Evolutionary conservation across 2,888 invertebrate species (phyloP), one percentile per base, ranked within the genome.

Genomic region (Pristionchus fissidentatus): DNA sequence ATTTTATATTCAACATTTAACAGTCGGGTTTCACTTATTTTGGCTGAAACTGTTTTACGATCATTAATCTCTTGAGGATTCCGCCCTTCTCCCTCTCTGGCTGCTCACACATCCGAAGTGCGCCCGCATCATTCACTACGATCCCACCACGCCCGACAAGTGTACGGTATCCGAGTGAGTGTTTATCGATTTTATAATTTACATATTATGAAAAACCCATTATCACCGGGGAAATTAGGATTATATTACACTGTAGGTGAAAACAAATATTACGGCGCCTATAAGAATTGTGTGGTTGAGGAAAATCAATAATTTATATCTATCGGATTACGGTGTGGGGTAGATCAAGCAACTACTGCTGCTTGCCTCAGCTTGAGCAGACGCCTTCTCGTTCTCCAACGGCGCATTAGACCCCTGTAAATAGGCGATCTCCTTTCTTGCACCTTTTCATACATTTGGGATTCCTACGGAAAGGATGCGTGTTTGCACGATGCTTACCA

Each of bases 51-150:
- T 1, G 7, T n/a, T 10, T n/a, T 26, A n/a, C 10, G 19, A 35
- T 35, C 62, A n/a, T n/a, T 0, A 19, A 7, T 62, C 77, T 8
- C 1, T 57, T 0, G 41, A 80, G 15, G 85, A 87, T 38, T 89
- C 89, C 46, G 87, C 90, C 8, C 85, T 92, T 15, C 86, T 91
- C 29, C 88, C 90, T 1, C 80, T 92, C 10, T 92, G 89, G 88
- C 87, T 89, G 19, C 88, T 92, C 80, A 88, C 91, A 3, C 88
- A 86, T 83, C 88, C 89, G 3, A 84, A 86, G 38, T 88, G 88
- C 82, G 49, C 75, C 7, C 77, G 75, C 26, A 83, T 87, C 35
- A 22, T 85, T 10, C 84, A 85, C 73, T 88, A 85, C 77, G 82
- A 81, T 38, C 88, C 88, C n/a, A n/a, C 60, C 41, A 43, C 46